Percentiles rank a stretch among this genome's conserved stretches.
phyloP scores from a whole-genome alignment of 1,140 invertebrate species.

The Drosophila repleta region DNA sequence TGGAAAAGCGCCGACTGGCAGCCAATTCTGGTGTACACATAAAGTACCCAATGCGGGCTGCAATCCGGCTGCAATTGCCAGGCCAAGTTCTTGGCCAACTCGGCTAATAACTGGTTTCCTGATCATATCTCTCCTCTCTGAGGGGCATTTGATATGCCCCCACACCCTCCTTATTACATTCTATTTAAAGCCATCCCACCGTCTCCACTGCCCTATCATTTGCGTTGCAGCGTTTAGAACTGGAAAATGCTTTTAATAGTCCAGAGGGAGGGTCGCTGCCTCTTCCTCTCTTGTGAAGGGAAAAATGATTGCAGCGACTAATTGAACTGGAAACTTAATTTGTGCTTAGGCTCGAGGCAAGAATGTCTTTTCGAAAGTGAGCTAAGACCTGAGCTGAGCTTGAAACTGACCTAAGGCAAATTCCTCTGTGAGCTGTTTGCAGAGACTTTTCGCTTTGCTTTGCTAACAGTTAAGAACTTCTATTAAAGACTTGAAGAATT shows the following conservation, averaged over 20 bases:
- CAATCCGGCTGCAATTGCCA: conserved; percentile 26
- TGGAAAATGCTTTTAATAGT: background rate
- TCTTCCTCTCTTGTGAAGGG: background rate
- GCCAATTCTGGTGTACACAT: conserved; percentile 72
- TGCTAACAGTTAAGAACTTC: too few relatives aligned
- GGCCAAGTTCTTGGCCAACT: conserved; percentile 33
- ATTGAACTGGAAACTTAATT: background rate
- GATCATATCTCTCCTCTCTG: conserved; percentile 12
- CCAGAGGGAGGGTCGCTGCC: conserved; percentile 6
- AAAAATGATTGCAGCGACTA: conserved; percentile 1
- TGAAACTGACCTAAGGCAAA: background rate
- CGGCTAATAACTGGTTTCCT: conserved; percentile 46
- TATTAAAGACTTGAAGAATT: too few relatives aligned
- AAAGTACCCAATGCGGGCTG: conserved; percentile 57
- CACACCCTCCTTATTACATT: conserved; percentile 9
- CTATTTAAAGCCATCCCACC: conserved; percentile 20
- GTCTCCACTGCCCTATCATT: background rate
- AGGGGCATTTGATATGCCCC: conserved; percentile 18
- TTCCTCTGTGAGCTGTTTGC: too few relatives aligned
- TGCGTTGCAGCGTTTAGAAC: conserved; percentile 6
- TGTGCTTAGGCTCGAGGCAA: background rate
- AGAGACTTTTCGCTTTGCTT: too few relatives aligned
- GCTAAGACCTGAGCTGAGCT: too few relatives aligned
- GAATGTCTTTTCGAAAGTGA: background rate
- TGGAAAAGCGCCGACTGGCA: conserved; percentile 31